These are phyloP conservation scores for Hippocampus mohnikei DNA, from an alignment of 2,113 vertebrate genomes.

Conservation along the genomic window DNA sequence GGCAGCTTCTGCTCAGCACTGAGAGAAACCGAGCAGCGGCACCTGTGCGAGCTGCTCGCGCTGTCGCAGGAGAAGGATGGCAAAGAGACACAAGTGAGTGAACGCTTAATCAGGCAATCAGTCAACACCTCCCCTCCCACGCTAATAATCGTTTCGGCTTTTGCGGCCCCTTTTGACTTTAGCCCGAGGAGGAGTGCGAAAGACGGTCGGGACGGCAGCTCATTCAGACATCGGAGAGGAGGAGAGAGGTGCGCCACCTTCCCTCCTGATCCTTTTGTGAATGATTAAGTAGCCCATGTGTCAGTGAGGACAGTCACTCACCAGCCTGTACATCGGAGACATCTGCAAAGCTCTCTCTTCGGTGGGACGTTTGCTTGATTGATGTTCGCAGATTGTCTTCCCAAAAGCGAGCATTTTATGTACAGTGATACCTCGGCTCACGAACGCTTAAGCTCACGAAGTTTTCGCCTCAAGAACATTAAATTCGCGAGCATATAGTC, in stretches of 20 bases:
- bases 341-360: not conserved
- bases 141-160: conserved; percentile 2
- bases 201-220: conserved; percentile 19
- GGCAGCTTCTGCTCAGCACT: conserved; percentile 84
- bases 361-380: not conserved
- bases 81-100: conserved; percentile 47
- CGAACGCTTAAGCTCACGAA: no score
- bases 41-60: conserved; percentile 73
- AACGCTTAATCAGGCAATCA: conserved; percentile 10
- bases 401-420: no score
- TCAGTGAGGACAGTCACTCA: not conserved
- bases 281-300: not conserved
- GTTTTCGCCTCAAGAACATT: no score
- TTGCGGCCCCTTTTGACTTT: conserved; percentile 30
- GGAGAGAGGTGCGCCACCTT: conserved; percentile 24
- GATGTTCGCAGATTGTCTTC: no score
- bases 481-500: no score
- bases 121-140: not conserved
- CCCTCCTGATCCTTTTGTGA: not conserved
- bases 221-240: conserved; percentile 20
- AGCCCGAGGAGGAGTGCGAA: conserved; percentile 33
- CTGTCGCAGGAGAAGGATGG: conserved; percentile 40
- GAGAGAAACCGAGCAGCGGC: conserved; percentile 83
- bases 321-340: not conserved
- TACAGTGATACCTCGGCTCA: no score